Conservation (phyloP, 2,888 invertebrate species). For the Zaprionus bogoriensis region DNA sequence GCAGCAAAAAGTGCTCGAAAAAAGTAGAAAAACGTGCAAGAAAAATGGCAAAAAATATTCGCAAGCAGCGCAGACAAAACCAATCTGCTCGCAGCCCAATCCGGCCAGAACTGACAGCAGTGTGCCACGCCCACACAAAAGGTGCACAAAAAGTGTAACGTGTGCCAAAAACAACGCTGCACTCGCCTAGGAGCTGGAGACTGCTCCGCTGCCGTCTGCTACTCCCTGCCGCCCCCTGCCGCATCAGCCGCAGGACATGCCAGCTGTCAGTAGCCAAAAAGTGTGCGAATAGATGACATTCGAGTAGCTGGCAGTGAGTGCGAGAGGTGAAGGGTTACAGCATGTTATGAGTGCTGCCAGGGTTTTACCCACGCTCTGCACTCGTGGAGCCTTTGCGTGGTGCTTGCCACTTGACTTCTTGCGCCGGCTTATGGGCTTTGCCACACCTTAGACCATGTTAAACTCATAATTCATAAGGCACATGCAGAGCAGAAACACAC, state of each 20-base stretch:
- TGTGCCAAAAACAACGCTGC: slow-evolving; percentile 66
- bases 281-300: slow-evolving; percentile 7
- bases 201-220: too few species aligned
- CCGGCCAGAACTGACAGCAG: slow-evolving; percentile 58
- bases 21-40: slow-evolving; percentile 1
- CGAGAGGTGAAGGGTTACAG: slow-evolving; percentile 24
- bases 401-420: slow-evolving; percentile 59
- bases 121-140: slow-evolving; percentile 47
- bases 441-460: slow-evolving; percentile 48
- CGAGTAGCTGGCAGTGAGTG: background rate
- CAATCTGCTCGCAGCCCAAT: slow-evolving; percentile 69
- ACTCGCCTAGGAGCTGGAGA: too few species aligned
- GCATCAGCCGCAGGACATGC: slow-evolving; percentile 66
- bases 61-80: slow-evolving; percentile 61
- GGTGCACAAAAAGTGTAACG: slow-evolving; percentile 66
- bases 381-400: slow-evolving; percentile 2
- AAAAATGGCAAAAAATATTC: slow-evolving; percentile 23
- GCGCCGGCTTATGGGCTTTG: slow-evolving; percentile 54
- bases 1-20: slow-evolving; percentile 14
- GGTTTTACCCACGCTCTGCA: slow-evolving; percentile 33
- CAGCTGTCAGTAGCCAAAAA: slow-evolving; percentile 75
- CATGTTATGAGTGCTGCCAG: slow-evolving; percentile 34
- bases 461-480: slow-evolving; percentile 65
- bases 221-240: too few species aligned
- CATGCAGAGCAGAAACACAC: background rate